Evolutionary conservation across 2,888 invertebrate species (phyloP).

Genomic region (Brenthis hecate): DNA sequence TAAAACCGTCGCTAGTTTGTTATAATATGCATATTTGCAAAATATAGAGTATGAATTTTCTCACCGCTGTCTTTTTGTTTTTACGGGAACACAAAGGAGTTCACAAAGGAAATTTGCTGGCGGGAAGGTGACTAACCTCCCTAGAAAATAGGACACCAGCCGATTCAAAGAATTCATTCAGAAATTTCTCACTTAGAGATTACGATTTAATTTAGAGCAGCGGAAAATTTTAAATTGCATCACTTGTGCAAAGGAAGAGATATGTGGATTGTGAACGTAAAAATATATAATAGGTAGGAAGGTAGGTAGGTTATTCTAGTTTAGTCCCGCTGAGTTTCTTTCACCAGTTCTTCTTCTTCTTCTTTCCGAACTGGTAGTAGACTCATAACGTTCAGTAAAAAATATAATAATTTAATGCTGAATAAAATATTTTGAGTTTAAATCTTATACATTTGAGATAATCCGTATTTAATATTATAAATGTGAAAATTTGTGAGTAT

Average conservation of each 20-base stretch:
- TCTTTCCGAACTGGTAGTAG: no score
- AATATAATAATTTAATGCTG: no score
- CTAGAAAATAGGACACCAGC: slow-evolving; percentile 29
- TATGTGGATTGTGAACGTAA: neutral
- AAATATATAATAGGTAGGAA: no score
- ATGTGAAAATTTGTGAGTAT: no score
- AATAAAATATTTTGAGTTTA: no score
- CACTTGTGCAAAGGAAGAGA: slow-evolving; percentile 14
- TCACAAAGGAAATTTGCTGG: slow-evolving; percentile 30
- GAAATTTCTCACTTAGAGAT: slow-evolving; percentile 19
- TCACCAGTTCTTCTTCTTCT: no score
- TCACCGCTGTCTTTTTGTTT: slow-evolving; percentile 20
- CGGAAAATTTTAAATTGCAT: slow-evolving; percentile 15
- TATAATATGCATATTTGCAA: slow-evolving; percentile 18
- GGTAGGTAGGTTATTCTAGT: no score
- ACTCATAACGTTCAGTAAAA: no score
- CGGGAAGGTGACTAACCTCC: slow-evolving; percentile 34
- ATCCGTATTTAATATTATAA: no score
- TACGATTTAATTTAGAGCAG: slow-evolving; percentile 15
- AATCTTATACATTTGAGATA: no score
- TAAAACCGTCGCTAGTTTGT: no score
- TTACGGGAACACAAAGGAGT: slow-evolving; percentile 32
- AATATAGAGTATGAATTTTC: slow-evolving; percentile 23
- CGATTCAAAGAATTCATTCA: slow-evolving; percentile 28
- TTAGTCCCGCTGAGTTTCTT: no score